Percentiles rank a stretch among this genome's conserved stretches.
These are phyloP conservation scores for Lasioglossum morio DNA, from an alignment of 2,888 invertebrate genomes.

Conservation along the genomic window DNA sequence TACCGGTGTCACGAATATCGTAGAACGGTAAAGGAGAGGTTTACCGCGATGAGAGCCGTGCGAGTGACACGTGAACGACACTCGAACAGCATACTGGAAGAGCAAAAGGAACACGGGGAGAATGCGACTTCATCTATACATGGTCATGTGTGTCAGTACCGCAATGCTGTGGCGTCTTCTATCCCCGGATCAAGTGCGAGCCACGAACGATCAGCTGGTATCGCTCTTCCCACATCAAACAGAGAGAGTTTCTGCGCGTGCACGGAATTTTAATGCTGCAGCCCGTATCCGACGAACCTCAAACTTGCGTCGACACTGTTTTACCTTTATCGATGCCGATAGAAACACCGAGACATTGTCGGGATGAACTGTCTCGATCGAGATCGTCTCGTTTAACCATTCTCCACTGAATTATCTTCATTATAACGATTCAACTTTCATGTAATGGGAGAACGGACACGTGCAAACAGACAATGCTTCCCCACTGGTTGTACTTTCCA, in stretches of 20 bases:
- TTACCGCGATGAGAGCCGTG: conserved; percentile 17
- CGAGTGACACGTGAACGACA: conserved; percentile 48
- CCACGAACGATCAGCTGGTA: conserved; percentile 36
- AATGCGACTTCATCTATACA: conserved; percentile 64
- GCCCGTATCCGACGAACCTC: not conserved
- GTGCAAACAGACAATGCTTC: not conserved
- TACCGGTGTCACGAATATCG: conserved; percentile 18
- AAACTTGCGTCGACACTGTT: not conserved
- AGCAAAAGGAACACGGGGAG: conserved; percentile 31
- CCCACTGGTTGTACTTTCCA: not conserved
- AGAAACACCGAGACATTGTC: not conserved
- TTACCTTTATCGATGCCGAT: not conserved
- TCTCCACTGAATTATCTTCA: not conserved
- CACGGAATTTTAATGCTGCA: not conserved
- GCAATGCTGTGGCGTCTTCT: conserved; percentile 41
- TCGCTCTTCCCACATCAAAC: not conserved
- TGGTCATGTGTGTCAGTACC: conserved; percentile 74
- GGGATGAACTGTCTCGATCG: not conserved
- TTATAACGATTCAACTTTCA: no score
- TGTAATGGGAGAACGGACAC: not conserved
- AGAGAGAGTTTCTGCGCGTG: not conserved
- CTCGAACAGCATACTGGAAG: conserved; percentile 23
- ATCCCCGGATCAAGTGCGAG: conserved; percentile 28
- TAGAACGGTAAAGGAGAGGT: conserved; percentile 37
- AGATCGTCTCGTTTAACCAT: not conserved